Conservation (phyloP, 1,140 invertebrate species). For the Limonius californicus region DNA sequence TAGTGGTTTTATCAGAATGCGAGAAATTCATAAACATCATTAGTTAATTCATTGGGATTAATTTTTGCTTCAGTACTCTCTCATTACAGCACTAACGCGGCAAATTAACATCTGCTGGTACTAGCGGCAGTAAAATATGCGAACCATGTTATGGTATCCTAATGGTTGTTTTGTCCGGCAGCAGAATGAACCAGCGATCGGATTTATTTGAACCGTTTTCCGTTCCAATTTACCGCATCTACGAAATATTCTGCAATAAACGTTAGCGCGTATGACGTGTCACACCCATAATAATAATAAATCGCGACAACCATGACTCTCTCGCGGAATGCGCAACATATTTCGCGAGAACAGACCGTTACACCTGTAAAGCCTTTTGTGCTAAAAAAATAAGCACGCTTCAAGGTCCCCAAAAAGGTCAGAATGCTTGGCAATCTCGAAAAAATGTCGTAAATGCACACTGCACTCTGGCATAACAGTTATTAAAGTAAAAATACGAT, state of each 20-base stretch:
- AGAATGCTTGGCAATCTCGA: background rate
- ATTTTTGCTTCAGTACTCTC: no score
- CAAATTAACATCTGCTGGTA: no score
- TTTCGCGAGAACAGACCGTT: background rate
- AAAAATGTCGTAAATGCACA: slow-evolving; percentile 14
- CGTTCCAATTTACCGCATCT: background rate
- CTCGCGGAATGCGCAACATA: background rate
- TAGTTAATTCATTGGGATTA: no score
- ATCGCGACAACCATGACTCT: background rate
- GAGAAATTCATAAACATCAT: no score
- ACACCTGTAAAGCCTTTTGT: slow-evolving; percentile 1
- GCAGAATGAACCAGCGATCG: no score
- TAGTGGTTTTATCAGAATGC: no score
- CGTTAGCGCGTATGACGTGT: background rate
- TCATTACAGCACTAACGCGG: no score
- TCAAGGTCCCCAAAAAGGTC: slow-evolving; percentile 8
- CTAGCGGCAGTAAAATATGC: no score
- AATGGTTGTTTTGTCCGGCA: no score
- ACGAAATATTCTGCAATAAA: slow-evolving; percentile 2
- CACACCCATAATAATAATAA: slow-evolving; percentile 1
- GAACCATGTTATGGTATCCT: no score
- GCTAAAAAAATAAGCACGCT: background rate
- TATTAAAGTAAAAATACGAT: slow-evolving; percentile 11
- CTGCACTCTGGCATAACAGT: background rate
- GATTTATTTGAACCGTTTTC: background rate